Evolutionary conservation across 2,888 invertebrate species (phyloP), one percentile per base, ranked within the genome.

Genomic region (Nezara viridula): DNA sequence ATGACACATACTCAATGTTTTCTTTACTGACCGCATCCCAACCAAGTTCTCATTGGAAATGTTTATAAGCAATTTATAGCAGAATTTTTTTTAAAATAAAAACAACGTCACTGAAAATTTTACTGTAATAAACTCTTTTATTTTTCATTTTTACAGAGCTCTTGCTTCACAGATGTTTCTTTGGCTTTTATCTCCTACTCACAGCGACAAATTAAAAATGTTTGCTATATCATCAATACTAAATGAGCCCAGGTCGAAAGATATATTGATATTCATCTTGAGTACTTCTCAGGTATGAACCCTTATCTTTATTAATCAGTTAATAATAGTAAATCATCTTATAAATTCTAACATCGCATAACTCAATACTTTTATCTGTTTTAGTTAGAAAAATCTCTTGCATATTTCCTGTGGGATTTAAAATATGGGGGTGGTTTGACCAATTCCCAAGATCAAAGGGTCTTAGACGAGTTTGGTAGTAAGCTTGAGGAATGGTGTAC

Each of bases 111-210:
- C 55, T n/a, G 6, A n/a, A 55, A 9, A 10, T 10, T 55, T 55
- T n/a, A 2, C 10, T 21, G 10, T 55, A 6, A 6, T n/a, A n/a
- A 55, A 55, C 7, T 27, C 14, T 60, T 60, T 60, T 60, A 27
- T 6, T n/a, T n/a, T 55, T 55, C 9, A n/a, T 24, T 21, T 7
- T 73, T 90, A 10, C 49, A 92, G 93, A 90, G 92, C 92, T 50
- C 93, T 93, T 91, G 92, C 94, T 0, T 93, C 94, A 0, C 93
- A 92, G 91, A 92, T 94, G 86, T 92, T 94, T 91, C 92, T 93
- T 2, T 94, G 94, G 93, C 91, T 94, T 52, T 91, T 94, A 52
- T 92, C 93, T 14, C 94, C 94, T 0, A 92, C 92, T 85, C 94
- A 94, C 90, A 92, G 92, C 85, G 92, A 93, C 77, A 92, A 92